These are phyloP conservation scores for Hypanus sabinus DNA, from an alignment of 2,113 vertebrate species.

Conservation along the genomic window DNA sequence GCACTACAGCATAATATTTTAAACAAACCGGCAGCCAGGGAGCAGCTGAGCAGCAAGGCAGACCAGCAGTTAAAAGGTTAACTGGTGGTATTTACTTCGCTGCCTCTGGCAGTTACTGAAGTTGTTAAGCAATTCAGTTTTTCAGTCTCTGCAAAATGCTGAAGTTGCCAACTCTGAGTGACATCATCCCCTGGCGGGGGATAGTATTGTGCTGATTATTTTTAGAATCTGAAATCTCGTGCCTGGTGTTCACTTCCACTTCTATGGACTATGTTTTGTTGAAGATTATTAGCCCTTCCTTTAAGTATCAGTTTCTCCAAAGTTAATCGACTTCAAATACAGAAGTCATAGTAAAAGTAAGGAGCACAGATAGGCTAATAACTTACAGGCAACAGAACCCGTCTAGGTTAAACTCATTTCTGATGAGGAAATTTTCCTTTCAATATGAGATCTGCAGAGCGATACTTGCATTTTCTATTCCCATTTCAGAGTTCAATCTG, in stretches of 20 bases:
- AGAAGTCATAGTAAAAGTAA: not conserved
- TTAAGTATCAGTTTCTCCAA: not conserved
- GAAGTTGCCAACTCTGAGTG: not conserved
- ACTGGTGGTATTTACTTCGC: slow-evolving; percentile 7
- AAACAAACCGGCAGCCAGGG: not conserved
- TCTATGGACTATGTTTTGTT: not conserved
- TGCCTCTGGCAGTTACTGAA: not conserved
- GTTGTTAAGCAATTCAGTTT: not conserved
- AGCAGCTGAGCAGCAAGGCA: not conserved
- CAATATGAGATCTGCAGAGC: not conserved
- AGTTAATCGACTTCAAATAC: no score
- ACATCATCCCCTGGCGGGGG: slow-evolving; percentile 17
- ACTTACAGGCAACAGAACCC: not conserved
- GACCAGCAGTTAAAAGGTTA: not conserved
- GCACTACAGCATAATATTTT: not conserved
- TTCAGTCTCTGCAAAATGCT: slow-evolving; percentile 4
- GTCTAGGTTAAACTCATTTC: not conserved
- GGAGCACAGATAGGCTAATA: not conserved
- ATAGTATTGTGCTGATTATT: not conserved
- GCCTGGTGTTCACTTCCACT: not conserved
- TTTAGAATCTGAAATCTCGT: slow-evolving; percentile 16
- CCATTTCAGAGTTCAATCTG: not conserved
- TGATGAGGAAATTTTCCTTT: not conserved
- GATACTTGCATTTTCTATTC: not conserved
- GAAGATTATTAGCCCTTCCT: not conserved